These are phyloP conservation scores for Cirrhinus mrigala DNA, from an alignment of 2,797 vertebrate species.

Conservation along the genomic window DNA sequence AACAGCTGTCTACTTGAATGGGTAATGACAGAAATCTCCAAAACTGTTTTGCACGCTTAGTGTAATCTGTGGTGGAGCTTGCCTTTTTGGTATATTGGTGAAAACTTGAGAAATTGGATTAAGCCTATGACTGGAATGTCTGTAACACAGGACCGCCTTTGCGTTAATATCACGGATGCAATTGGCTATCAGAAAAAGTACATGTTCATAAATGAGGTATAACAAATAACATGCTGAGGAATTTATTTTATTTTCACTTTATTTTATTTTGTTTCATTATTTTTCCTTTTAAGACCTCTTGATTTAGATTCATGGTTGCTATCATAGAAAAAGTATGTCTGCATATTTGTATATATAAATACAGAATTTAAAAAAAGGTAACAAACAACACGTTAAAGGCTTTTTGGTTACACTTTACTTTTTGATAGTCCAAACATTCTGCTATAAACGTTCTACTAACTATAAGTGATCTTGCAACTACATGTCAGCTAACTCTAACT, in stretches of 20 bases:
- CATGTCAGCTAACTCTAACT: too few relatives aligned
- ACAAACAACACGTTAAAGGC: too few relatives aligned
- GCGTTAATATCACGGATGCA: background rate
- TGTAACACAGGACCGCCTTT: background rate
- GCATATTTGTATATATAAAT: too few relatives aligned
- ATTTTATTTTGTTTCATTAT: background rate
- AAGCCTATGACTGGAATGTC: background rate
- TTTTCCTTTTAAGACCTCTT: background rate
- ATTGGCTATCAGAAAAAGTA: background rate
- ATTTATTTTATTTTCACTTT: background rate
- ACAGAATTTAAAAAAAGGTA: too few relatives aligned
- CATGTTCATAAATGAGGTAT: background rate
- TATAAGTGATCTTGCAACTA: too few relatives aligned
- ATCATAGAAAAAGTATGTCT: too few relatives aligned
- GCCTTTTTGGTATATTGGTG: background rate
- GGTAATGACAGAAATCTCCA: background rate
- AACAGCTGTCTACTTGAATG: background rate
- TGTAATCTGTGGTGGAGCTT: slow-evolving; percentile 10
- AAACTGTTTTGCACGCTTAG: background rate
- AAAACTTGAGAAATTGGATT: background rate
- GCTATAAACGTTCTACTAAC: too few relatives aligned
- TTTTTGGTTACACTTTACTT: too few relatives aligned
- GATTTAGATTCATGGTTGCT: too few relatives aligned
- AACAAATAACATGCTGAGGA: background rate
- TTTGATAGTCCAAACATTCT: too few relatives aligned